Evolutionary conservation across 2,888 invertebrate genomes (phyloP).

Genomic region (Erebia epiphron): DNA sequence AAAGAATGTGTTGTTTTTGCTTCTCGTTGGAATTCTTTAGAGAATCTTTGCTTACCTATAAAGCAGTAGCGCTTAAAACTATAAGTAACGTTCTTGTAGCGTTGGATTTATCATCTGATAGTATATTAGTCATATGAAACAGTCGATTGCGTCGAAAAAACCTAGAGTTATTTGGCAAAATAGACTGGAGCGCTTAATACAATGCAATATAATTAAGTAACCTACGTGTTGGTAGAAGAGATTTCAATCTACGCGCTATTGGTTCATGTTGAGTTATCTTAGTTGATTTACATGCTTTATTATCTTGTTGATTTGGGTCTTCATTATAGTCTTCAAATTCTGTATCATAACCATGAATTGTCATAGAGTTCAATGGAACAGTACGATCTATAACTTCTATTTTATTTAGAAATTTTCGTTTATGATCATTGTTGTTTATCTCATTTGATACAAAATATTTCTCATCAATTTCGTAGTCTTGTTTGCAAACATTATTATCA

Average conservation of each 20-base stretch:
- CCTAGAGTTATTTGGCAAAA: not conserved
- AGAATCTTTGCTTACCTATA: no score
- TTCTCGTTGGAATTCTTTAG: no score
- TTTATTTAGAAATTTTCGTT: not conserved
- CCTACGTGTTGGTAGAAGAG: conserved; percentile 4
- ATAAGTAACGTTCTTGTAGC: no score
- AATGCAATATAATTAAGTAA: not conserved
- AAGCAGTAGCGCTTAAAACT: no score
- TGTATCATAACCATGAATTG: conserved; percentile 4
- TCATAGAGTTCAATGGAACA: not conserved
- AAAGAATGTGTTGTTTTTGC: no score
- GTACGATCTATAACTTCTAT: not conserved
- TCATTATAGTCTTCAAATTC: not conserved
- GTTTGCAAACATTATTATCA: not conserved
- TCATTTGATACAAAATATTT: not conserved
- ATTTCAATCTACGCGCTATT: not conserved
- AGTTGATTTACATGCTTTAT: not conserved
- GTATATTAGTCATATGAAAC: no score
- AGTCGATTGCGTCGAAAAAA: no score
- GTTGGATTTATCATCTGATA: no score
- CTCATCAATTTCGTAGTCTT: not conserved
- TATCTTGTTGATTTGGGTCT: not conserved
- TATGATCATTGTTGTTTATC: not conserved
- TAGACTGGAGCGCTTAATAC: no score
- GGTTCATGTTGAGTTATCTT: not conserved